These are phyloP conservation scores for Leuctra nigra DNA, from an alignment of 2,888 invertebrate species.

Conservation along the genomic window DNA sequence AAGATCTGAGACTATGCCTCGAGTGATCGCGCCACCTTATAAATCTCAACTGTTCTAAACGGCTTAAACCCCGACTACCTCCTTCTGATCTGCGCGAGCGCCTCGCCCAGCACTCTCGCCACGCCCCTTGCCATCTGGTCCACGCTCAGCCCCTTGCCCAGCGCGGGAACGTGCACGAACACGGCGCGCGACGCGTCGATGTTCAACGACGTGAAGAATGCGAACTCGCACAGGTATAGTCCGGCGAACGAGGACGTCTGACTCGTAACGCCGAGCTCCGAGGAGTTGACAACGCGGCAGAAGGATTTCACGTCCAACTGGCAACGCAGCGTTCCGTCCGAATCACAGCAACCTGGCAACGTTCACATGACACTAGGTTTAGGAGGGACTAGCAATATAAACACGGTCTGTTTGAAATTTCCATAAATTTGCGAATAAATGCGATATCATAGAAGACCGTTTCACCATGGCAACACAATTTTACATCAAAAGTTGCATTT, in stretches of 20 bases:
- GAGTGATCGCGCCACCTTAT: no score
- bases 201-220: conserved; percentile 67
- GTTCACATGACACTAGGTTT: no score
- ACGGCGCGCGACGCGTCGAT: conserved; percentile 53
- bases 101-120: neutral
- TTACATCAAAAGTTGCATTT: no score
- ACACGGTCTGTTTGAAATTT: no score
- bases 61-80: no score
- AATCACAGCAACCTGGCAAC: no score
- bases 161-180: conserved; percentile 75
- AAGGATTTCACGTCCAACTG: neutral
- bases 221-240: conserved; percentile 75
- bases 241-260: neutral
- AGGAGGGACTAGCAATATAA: no score
- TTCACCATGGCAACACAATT: no score
- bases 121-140: neutral
- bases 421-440: no score
- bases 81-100: neutral
- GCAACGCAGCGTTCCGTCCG: conserved; percentile 28
- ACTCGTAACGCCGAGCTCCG: neutral
- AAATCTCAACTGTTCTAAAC: no score
- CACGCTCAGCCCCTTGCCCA: conserved; percentile 37
- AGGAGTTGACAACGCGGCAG: neutral
- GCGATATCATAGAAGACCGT: no score
- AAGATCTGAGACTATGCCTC: no score